Conservation (phyloP, 2,888 invertebrate genomes). For the Diadromus collaris region DNA sequence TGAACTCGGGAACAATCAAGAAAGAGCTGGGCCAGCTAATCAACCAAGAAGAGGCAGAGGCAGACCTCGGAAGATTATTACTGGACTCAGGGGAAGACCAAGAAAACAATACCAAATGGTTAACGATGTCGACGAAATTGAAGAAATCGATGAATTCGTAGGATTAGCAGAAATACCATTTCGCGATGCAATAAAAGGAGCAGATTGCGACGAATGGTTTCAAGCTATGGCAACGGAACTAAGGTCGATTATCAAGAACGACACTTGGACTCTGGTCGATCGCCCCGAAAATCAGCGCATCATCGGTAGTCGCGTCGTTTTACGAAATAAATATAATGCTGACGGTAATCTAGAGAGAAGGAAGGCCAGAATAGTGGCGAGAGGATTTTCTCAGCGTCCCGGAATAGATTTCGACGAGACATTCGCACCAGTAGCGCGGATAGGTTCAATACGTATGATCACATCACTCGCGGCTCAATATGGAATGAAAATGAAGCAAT, state of each 20-base stretch:
- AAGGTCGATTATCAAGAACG: slow-evolving; percentile 50
- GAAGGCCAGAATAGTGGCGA: slow-evolving; percentile 60
- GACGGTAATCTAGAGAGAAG: slow-evolving; percentile 48
- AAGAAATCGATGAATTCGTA: slow-evolving; percentile 4
- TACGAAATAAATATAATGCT: slow-evolving; percentile 54
- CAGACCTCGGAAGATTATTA: slow-evolving; percentile 16
- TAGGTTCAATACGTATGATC: slow-evolving; percentile 54
- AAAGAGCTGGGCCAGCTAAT: neutral
- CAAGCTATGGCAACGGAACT: slow-evolving; percentile 47
- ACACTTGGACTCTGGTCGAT: slow-evolving; percentile 50
- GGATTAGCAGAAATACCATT: slow-evolving; percentile 39
- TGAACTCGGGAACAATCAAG: slow-evolving; percentile 15
- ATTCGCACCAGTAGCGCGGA: slow-evolving; percentile 60
- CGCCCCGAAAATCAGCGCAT: slow-evolving; percentile 34
- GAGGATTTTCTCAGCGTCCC: slow-evolving; percentile 59
- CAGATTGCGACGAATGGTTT: slow-evolving; percentile 39
- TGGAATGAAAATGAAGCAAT: slow-evolving; percentile 60
- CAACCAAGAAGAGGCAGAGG: slow-evolving; percentile 21
- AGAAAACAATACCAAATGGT: slow-evolving; percentile 28
- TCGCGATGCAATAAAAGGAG: slow-evolving; percentile 25
- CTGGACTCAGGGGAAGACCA: slow-evolving; percentile 36
- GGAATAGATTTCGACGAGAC: slow-evolving; percentile 61
- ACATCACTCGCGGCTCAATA: slow-evolving; percentile 57
- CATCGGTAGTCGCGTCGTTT: slow-evolving; percentile 51
- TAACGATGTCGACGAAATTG: neutral